phyloP scores from a whole-genome alignment of 2,113 vertebrate genomes.

The Microcebus jonahi region DNA sequence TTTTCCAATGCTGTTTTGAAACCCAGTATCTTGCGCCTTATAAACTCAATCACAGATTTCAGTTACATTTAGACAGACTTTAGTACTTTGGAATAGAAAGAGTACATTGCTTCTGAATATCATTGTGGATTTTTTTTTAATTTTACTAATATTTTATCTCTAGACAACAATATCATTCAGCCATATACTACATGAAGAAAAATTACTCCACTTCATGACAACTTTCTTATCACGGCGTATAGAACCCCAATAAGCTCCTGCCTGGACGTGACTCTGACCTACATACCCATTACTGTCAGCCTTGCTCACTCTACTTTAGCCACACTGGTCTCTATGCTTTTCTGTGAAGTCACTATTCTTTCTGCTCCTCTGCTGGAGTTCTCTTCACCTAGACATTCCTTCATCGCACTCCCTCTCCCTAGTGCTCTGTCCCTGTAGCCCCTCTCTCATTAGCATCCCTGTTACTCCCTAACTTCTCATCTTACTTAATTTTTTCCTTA shows the following conservation, averaged over 20 bases:
- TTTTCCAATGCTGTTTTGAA: not conserved
- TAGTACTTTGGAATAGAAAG: not conserved
- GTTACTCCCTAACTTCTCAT: not conserved
- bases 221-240: not conserved
- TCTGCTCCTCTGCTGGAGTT: not conserved
- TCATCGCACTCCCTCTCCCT: not conserved
- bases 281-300: not conserved
- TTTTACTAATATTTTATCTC: slow-evolving; percentile 5
- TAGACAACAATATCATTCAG: not conserved
- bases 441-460: not conserved
- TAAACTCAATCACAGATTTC: not conserved
- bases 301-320: not conserved
- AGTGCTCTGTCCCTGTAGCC: not conserved
- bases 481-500: not conserved
- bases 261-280: not conserved
- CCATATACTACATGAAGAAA: not conserved
- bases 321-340: not conserved
- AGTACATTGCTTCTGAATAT: not conserved
- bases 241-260: not conserved
- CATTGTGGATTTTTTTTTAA: not conserved
- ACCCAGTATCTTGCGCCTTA: not conserved
- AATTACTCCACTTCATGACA: not conserved
- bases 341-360: not conserved
- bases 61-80: not conserved
- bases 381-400: not conserved